Percentiles rank a stretch among this genome's conserved stretches.
phyloP scores from a whole-genome alignment of 2,797 vertebrate species.

The Acanthopagrus latus region DNA sequence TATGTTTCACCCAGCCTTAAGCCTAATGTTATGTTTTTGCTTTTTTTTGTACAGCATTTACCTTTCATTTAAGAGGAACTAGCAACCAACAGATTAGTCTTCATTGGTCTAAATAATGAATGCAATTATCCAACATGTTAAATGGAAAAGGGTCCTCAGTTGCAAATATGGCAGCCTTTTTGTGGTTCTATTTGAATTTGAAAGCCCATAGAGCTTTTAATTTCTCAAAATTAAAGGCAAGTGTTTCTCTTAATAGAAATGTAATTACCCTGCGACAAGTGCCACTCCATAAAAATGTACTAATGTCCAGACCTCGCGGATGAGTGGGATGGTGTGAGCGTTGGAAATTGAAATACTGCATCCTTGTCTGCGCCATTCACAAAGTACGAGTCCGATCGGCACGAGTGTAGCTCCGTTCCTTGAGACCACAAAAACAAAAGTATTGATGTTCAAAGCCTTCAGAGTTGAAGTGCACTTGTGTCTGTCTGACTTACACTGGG shows the following conservation, averaged over 20 bases:
- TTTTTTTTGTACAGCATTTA: background rate
- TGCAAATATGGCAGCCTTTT: constrained; percentile 8
- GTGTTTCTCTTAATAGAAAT: constrained; percentile 49
- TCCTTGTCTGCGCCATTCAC: constrained; percentile 7
- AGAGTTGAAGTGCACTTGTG: background rate
- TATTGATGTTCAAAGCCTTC: background rate
- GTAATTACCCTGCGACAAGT: constrained; percentile 51
- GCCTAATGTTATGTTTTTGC: background rate
- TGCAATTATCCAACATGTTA: constrained; percentile 27
- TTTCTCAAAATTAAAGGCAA: constrained; percentile 52
- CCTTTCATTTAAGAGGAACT: constrained; percentile 21
- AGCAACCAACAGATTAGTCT: constrained; percentile 17
- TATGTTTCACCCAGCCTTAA: too few species aligned
- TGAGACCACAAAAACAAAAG: background rate
- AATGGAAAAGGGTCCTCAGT: constrained; percentile 33
- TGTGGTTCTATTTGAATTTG: constrained; percentile 19
- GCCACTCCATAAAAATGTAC: constrained; percentile 55
- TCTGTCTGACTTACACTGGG: background rate
- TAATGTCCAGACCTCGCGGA: constrained; percentile 51
- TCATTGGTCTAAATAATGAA: constrained; percentile 35
- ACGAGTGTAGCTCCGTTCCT: background rate
- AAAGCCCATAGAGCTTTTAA: constrained; percentile 29
- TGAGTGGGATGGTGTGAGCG: constrained; percentile 55
- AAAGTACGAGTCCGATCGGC: constrained; percentile 4
- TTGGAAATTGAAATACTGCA: constrained; percentile 41